Conservation (phyloP, 2,797 vertebrate genomes). For the Nyctibius grandis region DNA sequence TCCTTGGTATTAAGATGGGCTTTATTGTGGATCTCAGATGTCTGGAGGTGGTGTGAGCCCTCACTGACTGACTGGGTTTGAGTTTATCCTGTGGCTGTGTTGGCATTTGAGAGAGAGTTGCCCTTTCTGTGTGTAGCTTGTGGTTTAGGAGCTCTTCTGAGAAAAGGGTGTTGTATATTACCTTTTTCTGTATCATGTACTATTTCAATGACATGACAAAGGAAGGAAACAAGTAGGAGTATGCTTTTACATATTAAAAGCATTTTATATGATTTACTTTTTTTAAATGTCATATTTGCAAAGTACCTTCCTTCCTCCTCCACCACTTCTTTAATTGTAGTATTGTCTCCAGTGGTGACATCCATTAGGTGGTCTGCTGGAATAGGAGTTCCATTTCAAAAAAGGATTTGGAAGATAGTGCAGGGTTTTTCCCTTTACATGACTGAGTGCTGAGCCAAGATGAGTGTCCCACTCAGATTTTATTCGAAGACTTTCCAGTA, state of each 20-base stretch:
- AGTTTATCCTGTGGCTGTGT: not conserved
- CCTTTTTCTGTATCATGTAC: rapidly evolving
- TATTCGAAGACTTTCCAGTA: not conserved
- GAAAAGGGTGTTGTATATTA: not conserved
- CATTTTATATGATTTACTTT: not conserved
- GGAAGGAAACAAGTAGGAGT: not conserved
- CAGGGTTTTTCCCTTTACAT: not conserved
- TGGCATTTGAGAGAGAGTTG: not conserved
- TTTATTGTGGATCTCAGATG: not conserved
- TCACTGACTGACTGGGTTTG: not conserved
- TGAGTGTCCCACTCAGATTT: not conserved
- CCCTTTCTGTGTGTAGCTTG: not conserved
- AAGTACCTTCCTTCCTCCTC: not conserved
- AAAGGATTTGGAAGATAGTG: not conserved
- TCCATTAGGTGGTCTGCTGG: not conserved
- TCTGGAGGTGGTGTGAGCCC: not conserved
- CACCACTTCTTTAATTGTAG: not conserved
- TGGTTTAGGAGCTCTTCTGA: not conserved
- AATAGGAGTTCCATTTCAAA: not conserved
- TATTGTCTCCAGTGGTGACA: not conserved
- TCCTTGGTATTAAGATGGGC: not conserved
- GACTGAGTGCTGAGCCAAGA: not conserved
- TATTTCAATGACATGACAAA: not conserved
- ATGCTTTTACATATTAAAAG: not conserved
- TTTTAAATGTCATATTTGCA: not conserved